Percentiles rank a stretch among this genome's conserved stretches.
These are phyloP conservation scores for Phrynocephalus guinanensis DNA, from an alignment of 2,797 vertebrate genomes.

Conservation along the genomic window DNA sequence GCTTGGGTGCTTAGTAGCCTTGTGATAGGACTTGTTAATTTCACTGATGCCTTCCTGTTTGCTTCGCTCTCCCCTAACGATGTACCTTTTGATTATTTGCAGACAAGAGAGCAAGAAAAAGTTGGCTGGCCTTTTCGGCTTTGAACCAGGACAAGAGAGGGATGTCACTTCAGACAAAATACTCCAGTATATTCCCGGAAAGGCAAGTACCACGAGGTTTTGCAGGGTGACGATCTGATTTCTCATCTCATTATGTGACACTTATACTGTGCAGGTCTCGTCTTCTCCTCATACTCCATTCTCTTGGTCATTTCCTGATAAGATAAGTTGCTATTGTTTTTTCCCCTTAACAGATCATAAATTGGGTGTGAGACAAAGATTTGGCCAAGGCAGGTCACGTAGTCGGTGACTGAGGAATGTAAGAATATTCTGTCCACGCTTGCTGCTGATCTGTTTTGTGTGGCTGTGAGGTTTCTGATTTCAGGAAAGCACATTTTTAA, in stretches of 20 bases:
- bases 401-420: neutral
- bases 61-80: constrained; percentile 22
- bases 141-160: constrained; percentile 67
- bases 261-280: neutral
- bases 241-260: neutral
- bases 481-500: too few species aligned
- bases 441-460: neutral
- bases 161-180: constrained; percentile 75
- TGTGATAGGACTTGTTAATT: constrained; percentile 21
- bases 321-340: neutral
- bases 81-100: constrained; percentile 24
- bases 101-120: constrained; percentile 78
- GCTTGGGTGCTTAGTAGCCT: constrained; percentile 26
- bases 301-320: neutral
- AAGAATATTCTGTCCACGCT: neutral
- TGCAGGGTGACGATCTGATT: neutral
- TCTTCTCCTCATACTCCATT: neutral
- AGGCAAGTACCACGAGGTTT: constrained; percentile 70
- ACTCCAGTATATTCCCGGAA: constrained; percentile 79
- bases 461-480: too few species aligned
- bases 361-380: neutral
- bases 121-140: constrained; percentile 73
- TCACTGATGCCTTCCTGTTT: neutral
- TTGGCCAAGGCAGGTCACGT: neutral
- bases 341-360: neutral